phyloP scores from a whole-genome alignment of 2,888 invertebrate genomes.

The Leptopilina myrica region DNA sequence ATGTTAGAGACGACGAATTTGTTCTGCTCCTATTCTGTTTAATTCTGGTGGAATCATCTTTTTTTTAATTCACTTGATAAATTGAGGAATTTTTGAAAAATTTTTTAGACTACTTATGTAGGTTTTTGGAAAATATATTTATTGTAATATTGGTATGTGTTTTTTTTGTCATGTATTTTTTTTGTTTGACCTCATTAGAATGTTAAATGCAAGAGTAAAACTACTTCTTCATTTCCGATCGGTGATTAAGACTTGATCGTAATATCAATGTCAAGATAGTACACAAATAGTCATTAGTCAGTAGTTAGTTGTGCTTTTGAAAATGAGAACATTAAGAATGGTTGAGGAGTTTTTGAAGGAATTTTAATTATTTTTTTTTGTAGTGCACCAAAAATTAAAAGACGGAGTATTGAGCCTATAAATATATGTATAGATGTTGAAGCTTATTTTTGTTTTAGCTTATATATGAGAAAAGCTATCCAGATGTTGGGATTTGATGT shows the following conservation, averaged over 20 bases:
- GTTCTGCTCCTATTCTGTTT: constrained; percentile 29
- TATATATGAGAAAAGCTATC: too few relatives aligned
- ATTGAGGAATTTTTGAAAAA: background rate
- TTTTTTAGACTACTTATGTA: too few relatives aligned
- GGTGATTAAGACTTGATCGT: constrained; percentile 20
- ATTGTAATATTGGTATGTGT: background rate
- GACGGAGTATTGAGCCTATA: too few relatives aligned
- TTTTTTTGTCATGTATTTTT: background rate
- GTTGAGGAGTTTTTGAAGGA: too few relatives aligned
- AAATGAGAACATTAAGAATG: background rate
- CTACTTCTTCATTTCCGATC: constrained; percentile 20
- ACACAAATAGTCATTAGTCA: background rate
- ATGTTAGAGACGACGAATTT: background rate
- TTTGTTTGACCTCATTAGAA: constrained; percentile 1
- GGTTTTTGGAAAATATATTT: background rate
- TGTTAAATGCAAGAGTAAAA: background rate
- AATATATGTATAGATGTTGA: too few relatives aligned
- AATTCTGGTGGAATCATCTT: background rate
- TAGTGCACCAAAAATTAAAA: too few relatives aligned
- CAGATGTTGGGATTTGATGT: too few relatives aligned
- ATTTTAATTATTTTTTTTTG: too few relatives aligned
- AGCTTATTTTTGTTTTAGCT: too few relatives aligned
- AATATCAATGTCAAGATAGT: constrained; percentile 24
- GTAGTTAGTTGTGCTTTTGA: background rate
- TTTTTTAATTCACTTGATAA: background rate